Percentiles rank a stretch among this genome's conserved stretches.
Evolutionary conservation across 53 echinoderm and acorn worm genomes (phyloP).

Genomic region (Crossaster papposus): DNA sequence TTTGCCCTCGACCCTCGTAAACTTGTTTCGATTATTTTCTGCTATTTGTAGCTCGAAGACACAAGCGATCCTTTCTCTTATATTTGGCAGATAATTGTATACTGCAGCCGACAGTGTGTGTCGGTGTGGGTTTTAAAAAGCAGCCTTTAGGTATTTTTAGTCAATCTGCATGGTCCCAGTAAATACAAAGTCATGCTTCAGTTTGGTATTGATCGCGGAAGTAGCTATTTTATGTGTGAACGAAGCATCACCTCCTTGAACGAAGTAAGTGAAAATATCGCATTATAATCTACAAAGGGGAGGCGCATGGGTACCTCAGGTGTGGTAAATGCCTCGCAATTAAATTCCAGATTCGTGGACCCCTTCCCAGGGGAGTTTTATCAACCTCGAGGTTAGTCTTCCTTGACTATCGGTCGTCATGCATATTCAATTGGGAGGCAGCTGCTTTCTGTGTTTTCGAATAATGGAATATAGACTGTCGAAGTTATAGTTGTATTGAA

Average conservation of each 20-base stretch:
- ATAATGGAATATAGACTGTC: neutral
- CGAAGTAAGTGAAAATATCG: neutral
- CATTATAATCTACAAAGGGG: neutral
- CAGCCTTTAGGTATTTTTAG: constrained; percentile 5
- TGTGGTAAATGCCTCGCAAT: constrained; percentile 15
- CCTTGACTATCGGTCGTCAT: neutral
- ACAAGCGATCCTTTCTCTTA: neutral
- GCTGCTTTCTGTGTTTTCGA: neutral
- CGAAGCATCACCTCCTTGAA: no score
- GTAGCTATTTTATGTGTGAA: neutral
- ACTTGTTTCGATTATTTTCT: constrained; percentile 23
- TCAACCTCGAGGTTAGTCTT: neutral
- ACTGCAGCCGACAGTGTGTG: neutral
- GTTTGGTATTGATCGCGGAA: constrained; percentile 15
- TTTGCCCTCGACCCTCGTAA: constrained; percentile 9
- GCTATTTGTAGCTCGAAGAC: neutral
- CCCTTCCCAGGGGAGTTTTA: neutral
- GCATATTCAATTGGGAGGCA: neutral
- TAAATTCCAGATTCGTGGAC: neutral
- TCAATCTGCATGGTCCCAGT: neutral
- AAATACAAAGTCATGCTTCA: neutral
- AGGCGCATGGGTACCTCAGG: neutral
- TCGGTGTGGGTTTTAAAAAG: neutral
- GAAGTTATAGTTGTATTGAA: no score
- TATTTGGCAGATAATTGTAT: neutral